These are phyloP conservation scores for Anguilla rostrata DNA, from an alignment of 2,113 vertebrate genomes.

Conservation along the genomic window DNA sequence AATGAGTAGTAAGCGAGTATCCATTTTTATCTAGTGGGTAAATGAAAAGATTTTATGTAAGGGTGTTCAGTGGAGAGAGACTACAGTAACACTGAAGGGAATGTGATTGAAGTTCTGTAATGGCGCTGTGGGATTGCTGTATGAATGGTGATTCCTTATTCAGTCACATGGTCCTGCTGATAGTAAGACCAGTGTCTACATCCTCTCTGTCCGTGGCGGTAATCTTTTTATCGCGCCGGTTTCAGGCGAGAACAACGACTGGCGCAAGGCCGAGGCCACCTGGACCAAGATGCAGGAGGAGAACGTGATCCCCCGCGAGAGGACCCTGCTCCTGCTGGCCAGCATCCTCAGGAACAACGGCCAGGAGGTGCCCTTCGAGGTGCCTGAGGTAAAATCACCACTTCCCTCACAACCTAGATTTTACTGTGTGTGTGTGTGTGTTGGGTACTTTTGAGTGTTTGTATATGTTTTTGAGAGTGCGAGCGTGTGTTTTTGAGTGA, in stretches of 20 bases:
- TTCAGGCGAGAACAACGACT: slow-evolving; percentile 77
- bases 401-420: not conserved
- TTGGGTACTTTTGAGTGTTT: too few relatives aligned
- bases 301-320: slow-evolving; percentile 83
- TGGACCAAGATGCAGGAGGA: slow-evolving; percentile 98
- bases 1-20: too few relatives aligned
- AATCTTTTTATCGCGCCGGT: slow-evolving; percentile 26
- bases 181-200: slow-evolving; percentile 8
- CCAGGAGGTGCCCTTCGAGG: slow-evolving; percentile 83
- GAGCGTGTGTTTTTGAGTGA: not conserved
- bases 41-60: too few relatives aligned
- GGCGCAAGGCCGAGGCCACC: slow-evolving; percentile 76
- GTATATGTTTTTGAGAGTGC: too few relatives aligned
- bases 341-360: slow-evolving; percentile 75
- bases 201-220: not conserved
- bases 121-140: too few relatives aligned
- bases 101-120: too few relatives aligned
- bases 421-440: not conserved
- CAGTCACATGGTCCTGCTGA: too few relatives aligned
- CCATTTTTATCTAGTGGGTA: too few relatives aligned
- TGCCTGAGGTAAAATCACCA: slow-evolving; percentile 79
- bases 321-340: slow-evolving; percentile 78
- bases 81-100: too few relatives aligned
- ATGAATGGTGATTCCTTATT: too few relatives aligned
- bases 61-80: too few relatives aligned